These are phyloP conservation scores for Myiothlypis chrysogaster DNA, from an alignment of 2,797 vertebrate species.

Conservation along the genomic window DNA sequence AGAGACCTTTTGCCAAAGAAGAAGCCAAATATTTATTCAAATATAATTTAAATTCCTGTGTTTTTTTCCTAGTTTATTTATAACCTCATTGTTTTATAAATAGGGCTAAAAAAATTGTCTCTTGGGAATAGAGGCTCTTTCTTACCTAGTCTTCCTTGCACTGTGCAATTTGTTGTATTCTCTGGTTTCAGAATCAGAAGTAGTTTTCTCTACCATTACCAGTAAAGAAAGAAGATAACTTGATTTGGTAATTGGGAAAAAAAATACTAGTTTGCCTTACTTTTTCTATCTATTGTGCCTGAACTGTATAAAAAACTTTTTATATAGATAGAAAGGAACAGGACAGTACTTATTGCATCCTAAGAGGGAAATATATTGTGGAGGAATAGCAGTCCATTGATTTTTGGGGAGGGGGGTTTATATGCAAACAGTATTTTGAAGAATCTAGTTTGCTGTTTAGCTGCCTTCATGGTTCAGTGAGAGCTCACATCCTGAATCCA, in stretches of 20 bases:
- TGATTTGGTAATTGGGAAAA: neutral
- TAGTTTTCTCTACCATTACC: neutral
- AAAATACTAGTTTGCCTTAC: neutral
- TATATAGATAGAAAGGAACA: neutral
- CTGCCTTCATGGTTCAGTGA: constrained; percentile 10
- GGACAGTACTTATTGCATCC: neutral
- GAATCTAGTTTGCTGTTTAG: constrained; percentile 4
- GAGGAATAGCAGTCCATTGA: neutral
- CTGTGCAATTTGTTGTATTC: neutral
- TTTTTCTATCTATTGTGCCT: neutral
- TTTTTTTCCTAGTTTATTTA: constrained; percentile 13
- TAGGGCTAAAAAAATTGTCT: neutral
- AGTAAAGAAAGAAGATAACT: neutral
- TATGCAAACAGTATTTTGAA: neutral
- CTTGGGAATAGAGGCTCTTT: neutral
- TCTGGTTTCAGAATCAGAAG: neutral
- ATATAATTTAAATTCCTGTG: constrained; percentile 9
- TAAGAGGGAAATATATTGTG: neutral
- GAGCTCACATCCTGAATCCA: neutral
- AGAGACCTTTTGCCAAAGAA: constrained; percentile 32
- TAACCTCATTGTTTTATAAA: neutral
- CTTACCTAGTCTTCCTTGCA: neutral
- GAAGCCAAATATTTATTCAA: constrained; percentile 34
- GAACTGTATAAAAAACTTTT: neutral
- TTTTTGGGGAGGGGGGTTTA: neutral